phyloP scores from a whole-genome alignment of 2,888 invertebrate species.

The Nematopogon swammerdamellus region DNA sequence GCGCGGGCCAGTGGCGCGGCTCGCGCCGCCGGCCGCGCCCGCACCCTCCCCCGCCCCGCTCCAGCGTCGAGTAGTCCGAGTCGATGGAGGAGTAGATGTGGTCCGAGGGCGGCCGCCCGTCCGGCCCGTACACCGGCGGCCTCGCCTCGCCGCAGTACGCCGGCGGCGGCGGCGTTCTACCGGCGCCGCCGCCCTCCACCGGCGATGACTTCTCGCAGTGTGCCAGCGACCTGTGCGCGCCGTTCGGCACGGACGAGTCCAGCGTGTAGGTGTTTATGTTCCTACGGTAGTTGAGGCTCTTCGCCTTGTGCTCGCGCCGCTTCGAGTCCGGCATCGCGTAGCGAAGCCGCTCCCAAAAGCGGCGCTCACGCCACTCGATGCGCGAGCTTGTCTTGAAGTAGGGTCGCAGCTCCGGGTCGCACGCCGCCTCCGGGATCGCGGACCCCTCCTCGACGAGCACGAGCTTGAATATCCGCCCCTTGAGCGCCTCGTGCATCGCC shows the following conservation, averaged over 20 bases:
- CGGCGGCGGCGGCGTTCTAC: conserved; percentile 17
- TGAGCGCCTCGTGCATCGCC: conserved; percentile 83
- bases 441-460: conserved; percentile 81
- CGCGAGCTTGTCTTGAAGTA: conserved; percentile 86
- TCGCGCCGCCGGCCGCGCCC: conserved; percentile 23
- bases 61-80: conserved; percentile 80
- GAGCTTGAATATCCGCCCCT: conserved; percentile 79
- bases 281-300: conserved; percentile 67
- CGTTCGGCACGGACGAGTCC: conserved; percentile 62
- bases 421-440: conserved; percentile 74
- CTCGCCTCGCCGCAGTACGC: conserved; percentile 22
- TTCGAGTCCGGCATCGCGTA: conserved; percentile 85
- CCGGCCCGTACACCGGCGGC: conserved; percentile 57
- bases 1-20: conserved; percentile 34
- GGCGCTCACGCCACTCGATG: conserved; percentile 85
- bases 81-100: conserved; percentile 90
- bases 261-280: conserved; percentile 85
- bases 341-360: conserved; percentile 92
- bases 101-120: conserved; percentile 75
- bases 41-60: conserved; percentile 54
- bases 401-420: conserved; percentile 83
- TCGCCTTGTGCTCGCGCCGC: conserved; percentile 54
- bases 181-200: conserved; percentile 13
- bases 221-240: conserved; percentile 57
- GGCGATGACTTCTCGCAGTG: conserved; percentile 47